A percentile compares a stretch with the other conserved stretches of the same genome.
These are phyloP conservation scores for Melinaea marsaeus DNA, from an alignment of 2,888 invertebrate species.

Conservation along the genomic window DNA sequence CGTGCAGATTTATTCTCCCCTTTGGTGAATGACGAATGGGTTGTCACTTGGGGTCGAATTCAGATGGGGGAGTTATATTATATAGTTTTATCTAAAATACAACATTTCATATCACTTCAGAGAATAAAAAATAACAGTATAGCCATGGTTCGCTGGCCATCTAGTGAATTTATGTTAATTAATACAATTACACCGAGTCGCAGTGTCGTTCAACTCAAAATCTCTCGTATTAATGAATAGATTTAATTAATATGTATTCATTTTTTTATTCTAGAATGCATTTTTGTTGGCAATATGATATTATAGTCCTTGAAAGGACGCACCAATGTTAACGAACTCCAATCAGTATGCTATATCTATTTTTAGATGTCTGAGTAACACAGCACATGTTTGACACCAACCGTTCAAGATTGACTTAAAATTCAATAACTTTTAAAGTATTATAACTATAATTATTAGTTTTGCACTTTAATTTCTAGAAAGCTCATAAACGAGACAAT, in stretches of 20 bases:
- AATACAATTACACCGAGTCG: constrained; percentile 63
- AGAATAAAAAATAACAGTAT: constrained; percentile 50
- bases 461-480: no score
- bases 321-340: constrained; percentile 56
- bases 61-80: not conserved
- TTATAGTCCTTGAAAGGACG: constrained; percentile 35
- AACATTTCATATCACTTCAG: constrained; percentile 5
- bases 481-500: not conserved
- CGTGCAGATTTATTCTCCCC: constrained; percentile 5
- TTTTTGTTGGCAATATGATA: not conserved
- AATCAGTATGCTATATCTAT: constrained; percentile 46
- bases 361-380: constrained; percentile 66
- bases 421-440: not conserved
- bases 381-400: constrained; percentile 58
- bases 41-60: not conserved
- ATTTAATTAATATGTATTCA: constrained; percentile 4
- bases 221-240: constrained; percentile 18
- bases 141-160: constrained; percentile 58
- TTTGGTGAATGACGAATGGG: constrained; percentile 1
- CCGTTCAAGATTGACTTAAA: not conserved
- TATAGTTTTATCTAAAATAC: not conserved
- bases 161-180: constrained; percentile 70
- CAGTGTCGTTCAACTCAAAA: constrained; percentile 59
- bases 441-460: no score
- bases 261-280: not conserved